phyloP scores from a whole-genome alignment of 1,140 invertebrate species.

The Palaemon carinicauda region DNA sequence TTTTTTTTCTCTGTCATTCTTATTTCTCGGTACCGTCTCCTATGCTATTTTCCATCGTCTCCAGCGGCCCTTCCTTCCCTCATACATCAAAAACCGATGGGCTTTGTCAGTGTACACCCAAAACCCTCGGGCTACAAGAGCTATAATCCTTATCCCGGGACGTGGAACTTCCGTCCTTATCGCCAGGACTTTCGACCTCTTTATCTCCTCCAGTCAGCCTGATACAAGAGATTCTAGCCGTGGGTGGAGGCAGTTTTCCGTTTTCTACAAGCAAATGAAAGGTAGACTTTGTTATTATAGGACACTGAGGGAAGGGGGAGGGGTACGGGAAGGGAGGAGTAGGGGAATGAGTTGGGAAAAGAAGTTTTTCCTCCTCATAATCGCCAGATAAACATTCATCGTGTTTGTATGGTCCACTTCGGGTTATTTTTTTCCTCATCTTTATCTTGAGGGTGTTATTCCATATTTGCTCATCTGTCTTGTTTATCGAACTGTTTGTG shows the following conservation, averaged over 20 bases:
- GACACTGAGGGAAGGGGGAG: too few relatives aligned
- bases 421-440: too few relatives aligned
- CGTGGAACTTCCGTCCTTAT: not conserved
- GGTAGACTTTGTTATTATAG: slow-evolving; percentile 7
- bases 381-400: not conserved
- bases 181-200: too few relatives aligned
- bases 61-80: not conserved
- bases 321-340: too few relatives aligned
- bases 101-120: not conserved
- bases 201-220: not conserved
- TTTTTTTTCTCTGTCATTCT: not conserved
- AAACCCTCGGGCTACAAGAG: not conserved
- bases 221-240: not conserved
- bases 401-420: too few relatives aligned
- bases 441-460: too few relatives aligned
- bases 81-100: not conserved
- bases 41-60: not conserved
- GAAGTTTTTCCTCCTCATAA: not conserved
- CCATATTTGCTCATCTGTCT: too few relatives aligned
- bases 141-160: not conserved
- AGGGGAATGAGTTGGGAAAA: too few relatives aligned
- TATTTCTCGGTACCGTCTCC: not conserved
- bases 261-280: slow-evolving; percentile 10
- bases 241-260: not conserved
- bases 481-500: too few relatives aligned